Conservation (phyloP, 2,797 vertebrate species). For the Astyanax mexicanus region DNA sequence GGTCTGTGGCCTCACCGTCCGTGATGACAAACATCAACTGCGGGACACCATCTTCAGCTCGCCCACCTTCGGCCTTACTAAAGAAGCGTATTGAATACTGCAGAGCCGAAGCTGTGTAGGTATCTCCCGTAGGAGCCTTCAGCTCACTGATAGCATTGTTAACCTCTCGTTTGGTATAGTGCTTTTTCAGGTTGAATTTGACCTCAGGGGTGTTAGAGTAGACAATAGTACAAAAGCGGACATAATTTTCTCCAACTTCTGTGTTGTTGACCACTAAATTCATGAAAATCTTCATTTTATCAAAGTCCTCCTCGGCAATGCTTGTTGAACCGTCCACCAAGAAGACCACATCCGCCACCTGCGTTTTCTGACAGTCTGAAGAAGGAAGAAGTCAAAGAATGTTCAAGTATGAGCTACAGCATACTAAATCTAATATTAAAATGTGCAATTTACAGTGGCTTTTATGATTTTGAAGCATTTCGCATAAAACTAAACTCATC, state of each 20-base stretch:
- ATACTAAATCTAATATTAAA: too few species aligned
- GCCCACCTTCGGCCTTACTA: conserved; percentile 66
- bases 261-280: conserved; percentile 76
- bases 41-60: conserved; percentile 60
- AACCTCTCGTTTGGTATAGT: conserved; percentile 65
- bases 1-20: conserved; percentile 76
- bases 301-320: conserved; percentile 65
- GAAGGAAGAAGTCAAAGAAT: conserved; percentile 4
- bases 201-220: conserved; percentile 61
- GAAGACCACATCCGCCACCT: conserved; percentile 84
- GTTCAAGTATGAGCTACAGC: too few species aligned
- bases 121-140: conserved; percentile 50
- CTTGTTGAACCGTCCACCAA: conserved; percentile 78
- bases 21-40: conserved; percentile 84
- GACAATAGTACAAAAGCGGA: conserved; percentile 78
- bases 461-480: too few species aligned
- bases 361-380: conserved; percentile 77
- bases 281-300: conserved; percentile 80
- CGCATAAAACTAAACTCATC: too few species aligned
- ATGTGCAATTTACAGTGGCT: too few species aligned
- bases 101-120: conserved; percentile 78
- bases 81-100: conserved; percentile 72
- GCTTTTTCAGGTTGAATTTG: conserved; percentile 69
- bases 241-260: conserved; percentile 70
- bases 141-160: conserved; percentile 69